Evolutionary conservation across 2,113 vertebrate species (phyloP).

Genomic region (Takifugu bimaculatus): DNA sequence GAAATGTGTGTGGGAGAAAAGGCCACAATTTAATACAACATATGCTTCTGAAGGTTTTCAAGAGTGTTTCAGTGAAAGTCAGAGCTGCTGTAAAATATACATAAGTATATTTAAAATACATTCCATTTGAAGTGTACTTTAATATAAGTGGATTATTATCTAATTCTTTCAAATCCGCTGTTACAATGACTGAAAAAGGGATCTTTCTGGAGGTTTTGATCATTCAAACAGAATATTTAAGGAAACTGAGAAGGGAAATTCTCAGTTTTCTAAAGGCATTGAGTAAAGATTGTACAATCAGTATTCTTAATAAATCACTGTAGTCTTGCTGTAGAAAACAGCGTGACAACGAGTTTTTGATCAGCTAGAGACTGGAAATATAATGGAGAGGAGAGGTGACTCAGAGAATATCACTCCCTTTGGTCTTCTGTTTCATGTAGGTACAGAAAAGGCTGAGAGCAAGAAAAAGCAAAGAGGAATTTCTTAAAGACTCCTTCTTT

Average conservation of each 20-base stretch:
- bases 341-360: not conserved
- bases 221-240: conserved; percentile 4
- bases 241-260: conserved; percentile 5
- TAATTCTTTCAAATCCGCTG: too few relatives aligned
- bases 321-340: conserved; percentile 3
- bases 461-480: conserved; percentile 10
- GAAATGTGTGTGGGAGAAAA: too few relatives aligned
- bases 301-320: conserved; percentile 4
- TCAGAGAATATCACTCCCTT: conserved; percentile 36
- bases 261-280: conserved; percentile 6
- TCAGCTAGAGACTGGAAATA: not conserved
- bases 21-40: too few relatives aligned
- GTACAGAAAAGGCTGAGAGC: conserved; percentile 13
- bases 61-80: too few relatives aligned
- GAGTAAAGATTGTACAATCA: conserved; percentile 2
- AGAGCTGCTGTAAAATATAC: too few relatives aligned
- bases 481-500: conserved; percentile 15
- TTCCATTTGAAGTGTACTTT: too few relatives aligned
- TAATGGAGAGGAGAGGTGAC: conserved; percentile 13
- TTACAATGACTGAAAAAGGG: not conserved
- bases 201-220: not conserved
- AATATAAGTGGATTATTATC: too few relatives aligned
- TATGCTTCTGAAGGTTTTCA: too few relatives aligned
- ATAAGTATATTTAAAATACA: too few relatives aligned
- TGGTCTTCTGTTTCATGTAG: conserved; percentile 15